These are phyloP conservation scores for Caenorhabditis plicata DNA, from an alignment of 2,888 invertebrate genomes.

Conservation along the genomic window DNA sequence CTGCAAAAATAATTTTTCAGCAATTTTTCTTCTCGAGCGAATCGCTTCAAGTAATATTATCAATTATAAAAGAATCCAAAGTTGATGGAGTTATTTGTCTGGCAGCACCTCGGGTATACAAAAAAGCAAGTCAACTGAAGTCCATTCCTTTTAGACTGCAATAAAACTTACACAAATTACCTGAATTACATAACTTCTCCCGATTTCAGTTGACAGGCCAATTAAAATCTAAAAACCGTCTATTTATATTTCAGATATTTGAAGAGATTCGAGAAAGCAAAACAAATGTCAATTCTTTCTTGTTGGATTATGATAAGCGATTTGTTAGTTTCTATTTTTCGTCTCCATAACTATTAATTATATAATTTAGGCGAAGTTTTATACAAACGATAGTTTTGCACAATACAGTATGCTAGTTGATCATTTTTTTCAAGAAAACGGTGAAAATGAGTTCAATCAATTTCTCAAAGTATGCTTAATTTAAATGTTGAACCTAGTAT, in stretches of 20 bases:
- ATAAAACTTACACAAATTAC: too few relatives aligned
- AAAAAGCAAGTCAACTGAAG: too few relatives aligned
- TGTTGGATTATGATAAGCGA: conserved; percentile 58
- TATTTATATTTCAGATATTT: conserved; percentile 24
- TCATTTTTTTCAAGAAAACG: conserved; percentile 49
- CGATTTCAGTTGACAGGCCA: too few relatives aligned
- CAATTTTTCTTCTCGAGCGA: conserved; percentile 61
- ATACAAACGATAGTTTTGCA: conserved; percentile 44
- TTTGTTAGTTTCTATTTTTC: conserved; percentile 37
- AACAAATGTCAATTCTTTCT: conserved; percentile 35
- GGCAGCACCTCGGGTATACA: conserved; percentile 46
- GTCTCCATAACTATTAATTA: background rate
- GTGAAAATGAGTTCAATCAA: conserved; percentile 15
- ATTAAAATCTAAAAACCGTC: background rate
- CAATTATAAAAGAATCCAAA: conserved; percentile 29
- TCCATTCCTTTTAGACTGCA: too few relatives aligned
- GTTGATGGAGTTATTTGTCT: conserved; percentile 57
- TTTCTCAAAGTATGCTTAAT: background rate
- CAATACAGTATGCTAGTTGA: conserved; percentile 58
- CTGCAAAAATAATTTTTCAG: conserved; percentile 47
- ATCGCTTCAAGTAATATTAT: conserved; percentile 41
- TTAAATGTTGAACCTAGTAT: background rate
- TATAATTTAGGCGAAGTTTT: conserved; percentile 50
- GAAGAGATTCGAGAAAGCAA: conserved; percentile 32
- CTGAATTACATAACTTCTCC: too few relatives aligned